Base-by-base conservation (phyloP, 2,888 invertebrate genomes). In the Kryphioiulus occultus region DNA sequence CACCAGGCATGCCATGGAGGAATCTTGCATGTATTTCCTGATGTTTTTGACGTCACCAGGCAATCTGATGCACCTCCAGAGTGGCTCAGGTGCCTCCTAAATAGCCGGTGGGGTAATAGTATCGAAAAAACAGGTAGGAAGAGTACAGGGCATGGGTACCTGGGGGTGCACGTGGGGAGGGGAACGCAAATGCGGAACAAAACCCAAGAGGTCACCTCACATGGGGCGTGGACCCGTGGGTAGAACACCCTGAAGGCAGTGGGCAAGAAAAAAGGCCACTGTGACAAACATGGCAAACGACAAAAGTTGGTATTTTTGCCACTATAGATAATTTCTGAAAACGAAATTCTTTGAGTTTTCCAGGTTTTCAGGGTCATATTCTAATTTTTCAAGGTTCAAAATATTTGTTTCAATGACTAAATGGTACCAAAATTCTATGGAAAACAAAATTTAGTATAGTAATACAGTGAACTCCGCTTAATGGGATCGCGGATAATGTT, bases 141-240 rank as follows among this genome's bases (percentile, higher is more conserved):
- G 59, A n/a, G 59, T 47, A 47, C 59, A n/a, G 59, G 59, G n/a
- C 59, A 59, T n/a, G 59, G 59, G 59, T 59, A 59, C 59, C 59
- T 59, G n/a, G 59, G 59, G 59, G 59, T 59, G 22, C 59, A 59
- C 59, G 59, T 59, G 59, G 59, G 59, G 59, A 59, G 59, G 59
- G 59, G 59, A 59, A 3, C 59, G 59, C 19, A 39, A 59, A 59
- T 9, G n/a, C 59, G 59, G 59, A 59, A 59, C n/a, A 22, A 59
- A n/a, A 59, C 59, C 19, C 4, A n/a, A 59, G 59, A 59, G 59
- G 59, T 59, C 59, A 59, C 19, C 59, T 59, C n/a, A 9, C 59
- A 22, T 59, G 59, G 59, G 59, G 59, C 59, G 59, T 59, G 59
- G 59, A 59, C 59, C 59, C 59, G 59, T 59, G 59, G 59, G 59